Conservation (phyloP, 2,113 vertebrate species). For the Prunella fulvescens region DNA sequence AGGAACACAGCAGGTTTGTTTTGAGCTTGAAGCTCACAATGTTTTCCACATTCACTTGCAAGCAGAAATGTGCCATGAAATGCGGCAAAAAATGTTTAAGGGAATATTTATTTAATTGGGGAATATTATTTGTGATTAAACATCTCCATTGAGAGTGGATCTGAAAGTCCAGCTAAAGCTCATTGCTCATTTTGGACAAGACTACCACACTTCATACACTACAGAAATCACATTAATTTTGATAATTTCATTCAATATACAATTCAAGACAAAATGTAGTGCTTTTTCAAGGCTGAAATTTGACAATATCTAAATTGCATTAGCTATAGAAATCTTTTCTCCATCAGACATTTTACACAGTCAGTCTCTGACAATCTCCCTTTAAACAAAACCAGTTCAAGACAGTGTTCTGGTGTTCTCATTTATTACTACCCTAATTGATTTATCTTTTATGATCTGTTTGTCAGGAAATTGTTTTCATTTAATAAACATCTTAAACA, state of each 20-base stretch:
- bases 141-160: neutral
- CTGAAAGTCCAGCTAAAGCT: neutral
- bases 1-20: neutral
- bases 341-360: neutral
- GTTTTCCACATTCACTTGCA: neutral
- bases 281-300: neutral
- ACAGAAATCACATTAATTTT: neutral
- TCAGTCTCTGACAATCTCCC: neutral
- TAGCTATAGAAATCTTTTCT: neutral
- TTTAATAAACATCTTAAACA: slow-evolving; percentile 43
- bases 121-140: neutral
- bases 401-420: neutral
- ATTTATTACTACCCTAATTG: neutral
- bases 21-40: neutral
- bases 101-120: neutral
- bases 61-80: neutral
- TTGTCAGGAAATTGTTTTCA: slow-evolving; percentile 36
- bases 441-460: slow-evolving; percentile 23
- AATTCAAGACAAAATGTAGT: neutral
- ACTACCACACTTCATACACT: neutral
- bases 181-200: neutral
- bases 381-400: slow-evolving; percentile 2
- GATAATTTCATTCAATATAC: neutral
- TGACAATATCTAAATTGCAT: neutral
- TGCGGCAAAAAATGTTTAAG: neutral